Conservation (phyloP, 2,797 vertebrate species). For the Cossypha heuglini region DNA sequence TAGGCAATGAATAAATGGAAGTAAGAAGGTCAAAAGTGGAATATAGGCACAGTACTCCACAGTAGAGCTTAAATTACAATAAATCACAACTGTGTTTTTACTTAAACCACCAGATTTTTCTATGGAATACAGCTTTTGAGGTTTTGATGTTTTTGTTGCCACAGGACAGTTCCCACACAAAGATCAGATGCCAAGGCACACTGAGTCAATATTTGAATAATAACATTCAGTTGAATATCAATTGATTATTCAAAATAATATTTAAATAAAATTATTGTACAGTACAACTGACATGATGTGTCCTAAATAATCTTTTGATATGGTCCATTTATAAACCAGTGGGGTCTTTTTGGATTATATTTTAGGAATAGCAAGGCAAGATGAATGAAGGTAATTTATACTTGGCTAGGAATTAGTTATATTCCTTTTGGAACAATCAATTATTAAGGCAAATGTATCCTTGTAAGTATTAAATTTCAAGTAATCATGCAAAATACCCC, state of each 20-base stretch:
- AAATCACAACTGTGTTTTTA: not conserved
- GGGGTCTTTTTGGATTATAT: accelerated
- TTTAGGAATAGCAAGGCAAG: not conserved
- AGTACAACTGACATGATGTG: not conserved
- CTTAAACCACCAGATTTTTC: not conserved
- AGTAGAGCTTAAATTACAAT: not conserved
- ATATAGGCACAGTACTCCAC: not conserved
- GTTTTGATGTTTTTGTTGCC: not conserved
- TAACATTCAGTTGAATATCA: not conserved
- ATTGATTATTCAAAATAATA: not conserved
- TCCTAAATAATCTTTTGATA: not conserved
- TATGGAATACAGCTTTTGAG: not conserved
- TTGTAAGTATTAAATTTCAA: not conserved
- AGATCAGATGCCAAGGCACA: not conserved
- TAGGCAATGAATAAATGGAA: not conserved
- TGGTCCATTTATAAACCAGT: not conserved
- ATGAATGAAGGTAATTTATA: not conserved
- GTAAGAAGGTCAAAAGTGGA: not conserved
- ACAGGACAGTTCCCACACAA: not conserved
- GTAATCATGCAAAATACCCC: not conserved
- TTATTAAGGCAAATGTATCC: not conserved
- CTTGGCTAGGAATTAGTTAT: not conserved
- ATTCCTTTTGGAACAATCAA: not conserved
- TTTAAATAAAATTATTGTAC: not conserved
- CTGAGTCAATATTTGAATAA: not conserved